Evolutionary conservation across 2,797 vertebrate genomes (phyloP).

Genomic region (Percopsis omiscomaycus): DNA sequence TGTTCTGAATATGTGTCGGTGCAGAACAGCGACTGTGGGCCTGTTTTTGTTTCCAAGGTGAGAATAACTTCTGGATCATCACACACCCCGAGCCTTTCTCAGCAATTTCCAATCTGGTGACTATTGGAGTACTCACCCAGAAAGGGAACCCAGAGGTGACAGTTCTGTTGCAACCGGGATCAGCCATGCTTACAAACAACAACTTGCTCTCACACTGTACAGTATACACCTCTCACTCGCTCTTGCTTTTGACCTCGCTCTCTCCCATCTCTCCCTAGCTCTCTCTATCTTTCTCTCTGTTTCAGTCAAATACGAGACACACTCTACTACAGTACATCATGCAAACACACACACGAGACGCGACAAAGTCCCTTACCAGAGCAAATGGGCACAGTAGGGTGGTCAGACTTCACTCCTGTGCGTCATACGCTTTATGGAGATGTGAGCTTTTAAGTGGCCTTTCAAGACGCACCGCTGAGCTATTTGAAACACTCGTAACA

Average conservation of each 20-base stretch:
- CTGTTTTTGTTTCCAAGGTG: conserved; percentile 31
- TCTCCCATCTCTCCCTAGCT: not conserved
- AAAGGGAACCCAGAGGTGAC: conserved; percentile 32
- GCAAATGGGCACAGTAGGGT: conserved; percentile 51
- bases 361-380: conserved; percentile 25
- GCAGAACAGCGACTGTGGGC: conserved; percentile 17
- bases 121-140: conserved; percentile 29
- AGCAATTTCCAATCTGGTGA: conserved; percentile 33
- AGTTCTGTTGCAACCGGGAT: conserved; percentile 31
- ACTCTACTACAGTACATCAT: conserved; percentile 4
- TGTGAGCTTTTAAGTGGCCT: conserved; percentile 72
- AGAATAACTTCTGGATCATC: conserved; percentile 45
- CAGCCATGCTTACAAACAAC: conserved; percentile 22
- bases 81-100: conserved; percentile 19
- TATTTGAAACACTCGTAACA: conserved; percentile 64
- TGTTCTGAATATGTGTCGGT: not conserved
- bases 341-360: not conserved
- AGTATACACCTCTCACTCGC: conserved; percentile 3
- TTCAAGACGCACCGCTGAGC: conserved; percentile 67
- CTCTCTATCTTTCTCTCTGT: too few species aligned
- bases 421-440: conserved; percentile 65
- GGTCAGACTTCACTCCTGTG: conserved; percentile 62
- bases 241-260: conserved; percentile 4
- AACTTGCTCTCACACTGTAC: conserved; percentile 33
- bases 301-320: not conserved